These are phyloP conservation scores for Heliconius himera DNA, from an alignment of 1,140 invertebrate species.

Conservation along the genomic window DNA sequence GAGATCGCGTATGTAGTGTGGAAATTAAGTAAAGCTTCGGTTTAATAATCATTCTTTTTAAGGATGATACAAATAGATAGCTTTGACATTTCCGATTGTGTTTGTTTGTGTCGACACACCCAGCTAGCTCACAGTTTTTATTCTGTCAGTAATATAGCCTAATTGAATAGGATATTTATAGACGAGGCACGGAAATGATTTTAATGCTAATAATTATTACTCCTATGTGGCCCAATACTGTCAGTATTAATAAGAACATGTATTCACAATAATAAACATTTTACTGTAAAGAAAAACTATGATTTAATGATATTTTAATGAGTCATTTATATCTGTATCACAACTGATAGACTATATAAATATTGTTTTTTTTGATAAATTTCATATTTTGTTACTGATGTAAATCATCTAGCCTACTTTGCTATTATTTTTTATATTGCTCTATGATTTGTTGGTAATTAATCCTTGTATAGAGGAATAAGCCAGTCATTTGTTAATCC, in stretches of 20 bases:
- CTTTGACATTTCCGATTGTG: slow-evolving; percentile 23
- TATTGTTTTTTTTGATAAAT: background rate
- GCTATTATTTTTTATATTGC: background rate
- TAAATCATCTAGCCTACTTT: background rate
- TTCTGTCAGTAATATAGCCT: slow-evolving; percentile 48
- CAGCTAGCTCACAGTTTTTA: slow-evolving; percentile 43
- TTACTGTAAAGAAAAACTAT: background rate
- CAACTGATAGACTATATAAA: background rate
- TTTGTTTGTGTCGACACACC: slow-evolving; percentile 61
- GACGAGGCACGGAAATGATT: slow-evolving; percentile 59
- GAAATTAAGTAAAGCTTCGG: slow-evolving; percentile 45
- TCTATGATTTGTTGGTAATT: background rate
- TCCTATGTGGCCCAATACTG: slow-evolving; percentile 33
- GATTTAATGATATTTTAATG: slow-evolving; percentile 14
- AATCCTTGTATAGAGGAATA: background rate
- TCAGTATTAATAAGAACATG: background rate
- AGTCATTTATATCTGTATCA: slow-evolving; percentile 8
- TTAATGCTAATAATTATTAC: slow-evolving; percentile 55
- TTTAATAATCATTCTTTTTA: slow-evolving; percentile 41
- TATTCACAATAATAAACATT: slow-evolving; percentile 13
- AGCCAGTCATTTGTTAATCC: background rate
- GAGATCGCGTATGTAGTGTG: slow-evolving; percentile 54
- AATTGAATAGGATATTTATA: slow-evolving; percentile 73
- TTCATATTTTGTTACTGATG: background rate
- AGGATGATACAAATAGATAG: slow-evolving; percentile 30